Conservation (phyloP, 2,797 vertebrate genomes). For the Arctocebus calabarensis region DNA sequence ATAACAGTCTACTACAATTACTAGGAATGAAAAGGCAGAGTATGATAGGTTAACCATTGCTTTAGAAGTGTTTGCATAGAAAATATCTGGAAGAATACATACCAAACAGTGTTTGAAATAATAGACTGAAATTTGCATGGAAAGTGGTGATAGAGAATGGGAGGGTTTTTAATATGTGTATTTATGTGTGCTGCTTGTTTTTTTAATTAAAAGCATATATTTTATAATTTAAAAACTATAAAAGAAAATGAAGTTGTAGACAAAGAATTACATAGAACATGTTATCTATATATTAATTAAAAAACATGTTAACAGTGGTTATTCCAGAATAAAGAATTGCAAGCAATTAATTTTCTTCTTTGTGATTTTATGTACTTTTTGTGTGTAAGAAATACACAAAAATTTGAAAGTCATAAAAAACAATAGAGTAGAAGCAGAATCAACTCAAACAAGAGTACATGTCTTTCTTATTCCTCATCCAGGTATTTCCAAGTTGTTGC, state of each 20-base stretch:
- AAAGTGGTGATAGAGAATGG: not conserved
- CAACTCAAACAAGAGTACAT: not conserved
- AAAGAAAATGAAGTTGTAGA: conserved; percentile 20
- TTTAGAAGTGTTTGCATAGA: conserved; percentile 16
- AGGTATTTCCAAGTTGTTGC: not conserved
- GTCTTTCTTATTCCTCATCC: not conserved
- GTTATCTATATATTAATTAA: not conserved
- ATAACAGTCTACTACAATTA: not conserved
- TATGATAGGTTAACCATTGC: not conserved
- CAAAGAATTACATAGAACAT: not conserved
- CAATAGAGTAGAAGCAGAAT: not conserved
- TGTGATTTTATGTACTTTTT: not conserved
- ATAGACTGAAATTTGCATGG: conserved; percentile 2
- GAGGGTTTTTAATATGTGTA: not conserved
- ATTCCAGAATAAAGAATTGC: conserved; percentile 5
- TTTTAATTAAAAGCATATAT: conserved; percentile 6
- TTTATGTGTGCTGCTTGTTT: not conserved
- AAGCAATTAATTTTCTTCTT: not conserved
- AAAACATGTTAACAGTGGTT: not conserved
- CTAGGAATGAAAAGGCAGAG: not conserved
- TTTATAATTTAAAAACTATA: conserved; percentile 48
- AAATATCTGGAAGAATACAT: not conserved
- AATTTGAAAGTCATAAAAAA: conserved; percentile 50
- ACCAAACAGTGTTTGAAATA: conserved; percentile 12
- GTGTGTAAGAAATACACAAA: conserved; percentile 3